Conservation (phyloP, 2,888 invertebrate genomes). For the Polymixis flavicincta region DNA sequence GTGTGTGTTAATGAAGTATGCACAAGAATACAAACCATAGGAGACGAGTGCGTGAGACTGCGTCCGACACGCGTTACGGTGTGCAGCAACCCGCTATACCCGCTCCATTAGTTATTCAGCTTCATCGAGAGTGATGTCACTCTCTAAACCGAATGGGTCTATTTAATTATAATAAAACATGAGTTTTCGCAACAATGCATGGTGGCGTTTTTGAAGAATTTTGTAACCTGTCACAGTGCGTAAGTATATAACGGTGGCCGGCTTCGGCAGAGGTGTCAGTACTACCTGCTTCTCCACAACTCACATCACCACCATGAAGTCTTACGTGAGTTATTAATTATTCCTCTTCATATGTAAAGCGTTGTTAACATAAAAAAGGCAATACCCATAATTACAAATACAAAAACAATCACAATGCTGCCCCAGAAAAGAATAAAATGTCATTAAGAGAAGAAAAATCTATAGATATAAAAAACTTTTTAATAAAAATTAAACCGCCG, state of each 20-base stretch:
- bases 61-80: background rate
- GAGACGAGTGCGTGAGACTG: background rate
- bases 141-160: conserved; percentile 35
- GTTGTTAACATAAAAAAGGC: no score
- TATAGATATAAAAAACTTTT: no score
- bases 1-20: background rate
- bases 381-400: no score
- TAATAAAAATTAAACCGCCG: no score
- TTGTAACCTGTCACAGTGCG: conserved; percentile 56
- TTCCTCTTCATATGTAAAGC: background rate
- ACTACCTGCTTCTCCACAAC: conserved; percentile 35
- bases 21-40: conserved; percentile 2
- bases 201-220: conserved; percentile 56
- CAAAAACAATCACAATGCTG: no score
- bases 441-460: no score
- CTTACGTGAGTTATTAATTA: conserved; percentile 70
- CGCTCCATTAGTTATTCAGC: conserved; percentile 35
- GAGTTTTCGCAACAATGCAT: conserved; percentile 63
- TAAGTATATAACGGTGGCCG: conserved; percentile 55
- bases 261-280: conserved; percentile 26
- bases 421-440: no score
- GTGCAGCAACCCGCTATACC: background rate
- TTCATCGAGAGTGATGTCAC: conserved; percentile 49
- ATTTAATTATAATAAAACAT: conserved; percentile 65
- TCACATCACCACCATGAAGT: conserved; percentile 68